phyloP scores from a whole-genome alignment of 2,113 vertebrate genomes.

The Montifringilla adamsi region DNA sequence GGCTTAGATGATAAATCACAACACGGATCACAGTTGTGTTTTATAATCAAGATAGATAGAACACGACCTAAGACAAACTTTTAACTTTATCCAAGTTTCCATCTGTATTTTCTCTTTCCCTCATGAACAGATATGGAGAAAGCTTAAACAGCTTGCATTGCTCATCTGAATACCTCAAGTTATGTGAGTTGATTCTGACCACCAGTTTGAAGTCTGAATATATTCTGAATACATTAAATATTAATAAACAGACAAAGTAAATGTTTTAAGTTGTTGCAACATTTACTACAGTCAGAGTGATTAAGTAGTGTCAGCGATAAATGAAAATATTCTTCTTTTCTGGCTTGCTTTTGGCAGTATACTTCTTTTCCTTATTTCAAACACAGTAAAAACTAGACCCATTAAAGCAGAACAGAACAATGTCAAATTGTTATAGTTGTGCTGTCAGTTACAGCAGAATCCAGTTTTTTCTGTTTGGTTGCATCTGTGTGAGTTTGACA shows the following conservation, averaged over 20 bases:
- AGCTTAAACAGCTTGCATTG: accelerated
- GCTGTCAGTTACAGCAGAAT: not conserved
- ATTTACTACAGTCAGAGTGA: not conserved
- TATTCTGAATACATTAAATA: not conserved
- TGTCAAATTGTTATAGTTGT: not conserved
- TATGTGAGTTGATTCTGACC: not conserved
- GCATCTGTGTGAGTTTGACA: not conserved
- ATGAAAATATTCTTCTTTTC: not conserved
- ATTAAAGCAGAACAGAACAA: not conserved
- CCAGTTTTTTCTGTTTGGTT: not conserved
- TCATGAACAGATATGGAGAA: not conserved
- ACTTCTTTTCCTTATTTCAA: not conserved
- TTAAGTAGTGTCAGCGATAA: not conserved
- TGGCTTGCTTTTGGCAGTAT: not conserved
- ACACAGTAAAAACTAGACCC: not conserved
- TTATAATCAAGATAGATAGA: not conserved
- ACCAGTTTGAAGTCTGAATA: not conserved
- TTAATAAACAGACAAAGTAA: not conserved
- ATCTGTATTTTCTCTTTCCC: not conserved
- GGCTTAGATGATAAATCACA: not conserved
- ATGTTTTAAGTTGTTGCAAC: not conserved
- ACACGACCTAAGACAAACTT: not conserved
- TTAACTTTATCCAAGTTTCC: not conserved
- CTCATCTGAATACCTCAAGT: not conserved
- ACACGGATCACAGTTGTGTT: not conserved